Evolutionary conservation across 23 tunicate species (phyloP), one percentile per base, ranked within the genome.

Genomic region (Trididemnum clinides): DNA sequence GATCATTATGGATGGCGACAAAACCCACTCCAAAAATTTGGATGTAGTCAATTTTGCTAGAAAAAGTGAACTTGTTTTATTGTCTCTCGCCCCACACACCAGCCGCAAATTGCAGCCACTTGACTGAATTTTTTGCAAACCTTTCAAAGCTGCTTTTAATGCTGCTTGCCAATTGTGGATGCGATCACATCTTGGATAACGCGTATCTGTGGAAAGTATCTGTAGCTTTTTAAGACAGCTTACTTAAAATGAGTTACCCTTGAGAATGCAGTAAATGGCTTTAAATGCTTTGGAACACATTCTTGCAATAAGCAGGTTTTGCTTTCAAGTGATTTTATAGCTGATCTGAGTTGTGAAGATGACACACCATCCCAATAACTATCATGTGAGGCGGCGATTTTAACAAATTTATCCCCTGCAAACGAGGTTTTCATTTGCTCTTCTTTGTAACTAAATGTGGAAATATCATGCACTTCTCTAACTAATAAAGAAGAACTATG

Each of bases 41-140:
- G 23, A 62, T 20, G 6, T 62, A n/a, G n/a, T 62, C n/a, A 62
- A 62, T 62, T 62, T 12, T 62, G 69, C 69, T 5, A n/a, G 69
- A 62, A 23, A 62, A 62, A 62, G 4, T 20, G 69, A 23, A 22
- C n/a, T 62, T 12, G 23, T 62, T 22, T 62, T 62, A 23, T 62
- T 62, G n/a, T 62, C 69, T 15, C 69, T 62, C n/a, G 22, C 69
- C n/a, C 69, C 69, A 12, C 23, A 62, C n/a, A 62, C 69, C 69
- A 62, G 22, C 6, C 69, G n/a, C 69, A 62, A 62, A 22, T 23
- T 62, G n/a, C 69, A 62, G 27, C 23, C 69, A 4, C 69, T 62
- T 62, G 69, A 62, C 69, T 5, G 69, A 6, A 62, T 23, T 62
- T 62, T 62, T 62, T 62, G 15, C n/a, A 62, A 62, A 62, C 69